These are phyloP conservation scores for Megaustenia siamemsis DNA, from an alignment of 2,888 invertebrate genomes.

Conservation along the genomic window DNA sequence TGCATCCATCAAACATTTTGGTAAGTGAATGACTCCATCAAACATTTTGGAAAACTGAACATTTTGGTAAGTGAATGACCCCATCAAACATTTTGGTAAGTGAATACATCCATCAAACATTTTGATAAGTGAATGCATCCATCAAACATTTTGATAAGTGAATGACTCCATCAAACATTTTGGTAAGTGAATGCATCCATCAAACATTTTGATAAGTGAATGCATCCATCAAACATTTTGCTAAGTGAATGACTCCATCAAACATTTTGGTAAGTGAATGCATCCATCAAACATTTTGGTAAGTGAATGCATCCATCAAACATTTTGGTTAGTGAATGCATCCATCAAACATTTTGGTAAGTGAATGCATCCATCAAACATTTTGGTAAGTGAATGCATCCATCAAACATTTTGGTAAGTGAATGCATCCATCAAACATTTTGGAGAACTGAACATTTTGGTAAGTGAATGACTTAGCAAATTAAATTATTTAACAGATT, in stretches of 20 bases:
- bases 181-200: constrained; percentile 73
- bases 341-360: constrained; percentile 77
- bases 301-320: constrained; percentile 69
- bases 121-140: too few relatives aligned
- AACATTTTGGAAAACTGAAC: not conserved
- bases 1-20: not conserved
- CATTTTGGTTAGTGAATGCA: constrained; percentile 73
- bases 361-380: not conserved
- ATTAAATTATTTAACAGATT: too few relatives aligned
- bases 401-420: not conserved
- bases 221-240: too few relatives aligned
- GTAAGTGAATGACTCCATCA: not conserved
- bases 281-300: not conserved
- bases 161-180: too few relatives aligned
- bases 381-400: not conserved
- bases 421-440: not conserved
- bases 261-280: constrained; percentile 73
- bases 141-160: not conserved
- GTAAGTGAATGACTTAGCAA: too few relatives aligned
- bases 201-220: constrained; percentile 70
- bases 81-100: too few relatives aligned
- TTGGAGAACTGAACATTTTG: not conserved
- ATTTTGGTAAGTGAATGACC: not conserved
- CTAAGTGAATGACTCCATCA: too few relatives aligned
- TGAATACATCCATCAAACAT: not conserved